Evolutionary conservation across 2,888 invertebrate species (phyloP).

Genomic region (Synergus umbraculus): DNA sequence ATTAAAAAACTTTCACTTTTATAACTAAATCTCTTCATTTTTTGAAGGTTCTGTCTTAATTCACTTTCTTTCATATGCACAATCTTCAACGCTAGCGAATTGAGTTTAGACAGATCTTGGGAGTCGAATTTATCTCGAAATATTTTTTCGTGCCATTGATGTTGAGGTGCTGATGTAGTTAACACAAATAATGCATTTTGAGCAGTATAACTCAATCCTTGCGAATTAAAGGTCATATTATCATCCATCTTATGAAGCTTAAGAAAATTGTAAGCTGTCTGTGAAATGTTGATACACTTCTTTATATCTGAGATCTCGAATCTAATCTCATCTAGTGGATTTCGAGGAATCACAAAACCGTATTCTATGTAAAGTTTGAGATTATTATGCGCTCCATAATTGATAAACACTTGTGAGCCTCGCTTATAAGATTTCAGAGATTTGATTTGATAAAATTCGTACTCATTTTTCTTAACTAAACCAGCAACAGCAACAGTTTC

Average conservation of each 20-base stretch:
- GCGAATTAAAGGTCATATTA: constrained; percentile 82
- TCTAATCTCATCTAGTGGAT: constrained; percentile 84
- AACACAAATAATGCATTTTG: constrained; percentile 67
- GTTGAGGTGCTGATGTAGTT: constrained; percentile 55
- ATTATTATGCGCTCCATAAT: constrained; percentile 91
- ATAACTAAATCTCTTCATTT: constrained; percentile 59
- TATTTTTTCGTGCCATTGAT: constrained; percentile 65
- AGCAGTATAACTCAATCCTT: constrained; percentile 85
- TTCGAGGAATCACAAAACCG: constrained; percentile 87
- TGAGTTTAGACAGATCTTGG: constrained; percentile 57
- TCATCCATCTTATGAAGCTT: constrained; percentile 81
- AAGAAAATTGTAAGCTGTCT: constrained; percentile 81
- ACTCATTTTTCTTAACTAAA: constrained; percentile 68
- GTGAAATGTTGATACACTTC: constrained; percentile 73
- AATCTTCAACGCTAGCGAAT: constrained; percentile 59
- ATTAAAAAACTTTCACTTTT: constrained; percentile 64
- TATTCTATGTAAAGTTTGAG: constrained; percentile 90
- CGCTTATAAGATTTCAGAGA: constrained; percentile 80
- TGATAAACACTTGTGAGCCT: constrained; percentile 90
- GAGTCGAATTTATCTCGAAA: constrained; percentile 61
- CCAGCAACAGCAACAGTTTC: constrained; percentile 80
- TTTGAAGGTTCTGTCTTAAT: constrained; percentile 52
- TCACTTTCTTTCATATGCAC: constrained; percentile 59
- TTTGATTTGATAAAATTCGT: constrained; percentile 79
- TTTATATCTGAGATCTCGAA: constrained; percentile 81